Evolutionary conservation across 2,113 vertebrate species (phyloP).

Genomic region (Catagonus wagneri): DNA sequence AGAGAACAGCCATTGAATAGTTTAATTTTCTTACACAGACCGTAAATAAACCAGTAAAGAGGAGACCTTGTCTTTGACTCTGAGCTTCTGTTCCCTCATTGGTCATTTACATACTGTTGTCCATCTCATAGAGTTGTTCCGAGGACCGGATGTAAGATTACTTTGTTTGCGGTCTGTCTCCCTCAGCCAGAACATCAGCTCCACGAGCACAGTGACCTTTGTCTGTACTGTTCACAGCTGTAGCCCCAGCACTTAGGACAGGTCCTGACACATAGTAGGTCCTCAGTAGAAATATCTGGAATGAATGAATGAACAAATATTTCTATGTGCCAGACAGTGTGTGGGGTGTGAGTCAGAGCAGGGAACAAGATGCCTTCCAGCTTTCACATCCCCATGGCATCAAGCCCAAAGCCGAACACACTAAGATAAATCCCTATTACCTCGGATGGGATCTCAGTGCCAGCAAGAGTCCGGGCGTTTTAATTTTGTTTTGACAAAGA

Average conservation of each 20-base stretch:
- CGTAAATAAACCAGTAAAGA: not conserved
- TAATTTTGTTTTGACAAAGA: slow-evolving; percentile 82
- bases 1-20: not conserved
- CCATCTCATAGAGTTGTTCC: not conserved
- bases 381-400: not conserved
- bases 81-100: not conserved
- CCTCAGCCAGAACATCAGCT: too few species aligned
- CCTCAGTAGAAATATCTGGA: not conserved
- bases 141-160: too few species aligned
- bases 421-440: slow-evolving; percentile 75
- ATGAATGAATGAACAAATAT: too few species aligned
- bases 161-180: too few species aligned
- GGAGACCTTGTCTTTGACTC: not conserved
- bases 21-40: not conserved
- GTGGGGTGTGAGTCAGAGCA: not conserved
- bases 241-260: too few species aligned
- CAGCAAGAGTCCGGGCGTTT: slow-evolving; percentile 57
- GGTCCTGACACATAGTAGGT: not conserved
- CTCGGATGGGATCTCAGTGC: slow-evolving; percentile 6
- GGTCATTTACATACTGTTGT: not conserved
- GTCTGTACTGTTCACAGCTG: not conserved
- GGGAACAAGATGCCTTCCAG: not conserved
- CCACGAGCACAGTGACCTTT: not conserved
- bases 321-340: not conserved
- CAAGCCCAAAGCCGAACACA: slow-evolving; percentile 11